Percentiles rank a stretch among this genome's conserved stretches.
phyloP scores from a whole-genome alignment of 2,797 vertebrate genomes.

The Toxotes lorentzi region DNA sequence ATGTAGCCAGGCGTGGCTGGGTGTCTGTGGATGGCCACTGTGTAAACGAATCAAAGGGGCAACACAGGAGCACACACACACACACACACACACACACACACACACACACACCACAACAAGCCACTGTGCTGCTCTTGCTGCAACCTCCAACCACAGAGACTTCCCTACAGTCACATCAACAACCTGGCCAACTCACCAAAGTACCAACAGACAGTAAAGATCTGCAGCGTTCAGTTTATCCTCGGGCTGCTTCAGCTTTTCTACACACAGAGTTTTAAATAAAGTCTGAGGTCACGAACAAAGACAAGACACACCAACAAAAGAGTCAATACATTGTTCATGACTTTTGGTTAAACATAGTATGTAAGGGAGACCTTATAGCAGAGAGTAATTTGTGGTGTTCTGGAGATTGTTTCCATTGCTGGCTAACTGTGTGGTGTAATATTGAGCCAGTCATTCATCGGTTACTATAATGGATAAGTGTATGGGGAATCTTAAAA shows the following conservation, averaged over 20 bases:
- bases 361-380: too few species aligned
- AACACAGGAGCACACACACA: not conserved
- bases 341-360: too few species aligned
- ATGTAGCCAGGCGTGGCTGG: slow-evolving; percentile 56
- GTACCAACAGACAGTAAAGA: not conserved
- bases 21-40: slow-evolving; percentile 38
- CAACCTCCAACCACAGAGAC: slow-evolving; percentile 15
- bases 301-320: too few species aligned
- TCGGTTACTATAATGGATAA: too few species aligned
- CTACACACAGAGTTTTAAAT: not conserved
- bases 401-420: too few species aligned
- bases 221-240: not conserved
- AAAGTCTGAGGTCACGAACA: not conserved
- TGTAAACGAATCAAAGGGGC: slow-evolving; percentile 52
- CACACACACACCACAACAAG: not conserved
- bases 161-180: slow-evolving; percentile 8
- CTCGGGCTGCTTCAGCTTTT: not conserved
- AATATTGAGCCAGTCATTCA: too few species aligned
- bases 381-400: too few species aligned
- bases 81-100: slow-evolving; percentile 11
- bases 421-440: too few species aligned
- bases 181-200: not conserved
- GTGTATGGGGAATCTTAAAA: not conserved
- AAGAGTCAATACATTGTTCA: too few species aligned
- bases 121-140: not conserved